Percentiles rank a stretch among this genome's conserved stretches.
Evolutionary conservation across 2,113 vertebrate species (phyloP).

Genomic region (Hydrolagus affinis): DNA sequence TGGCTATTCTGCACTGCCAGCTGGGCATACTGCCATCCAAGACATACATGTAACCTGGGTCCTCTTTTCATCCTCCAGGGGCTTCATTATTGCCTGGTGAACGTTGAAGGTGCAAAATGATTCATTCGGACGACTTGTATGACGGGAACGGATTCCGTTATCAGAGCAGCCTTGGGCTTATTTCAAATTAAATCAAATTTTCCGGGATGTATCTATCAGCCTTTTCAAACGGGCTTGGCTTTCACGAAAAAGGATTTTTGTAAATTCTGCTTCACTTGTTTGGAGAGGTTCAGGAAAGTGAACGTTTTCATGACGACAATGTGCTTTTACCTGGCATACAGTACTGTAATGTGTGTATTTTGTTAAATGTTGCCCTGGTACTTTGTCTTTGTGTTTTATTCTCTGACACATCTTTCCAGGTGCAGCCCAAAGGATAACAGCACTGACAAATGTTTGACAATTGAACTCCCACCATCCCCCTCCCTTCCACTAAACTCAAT

Average conservation of each 20-base stretch:
- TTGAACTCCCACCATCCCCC: too few relatives aligned
- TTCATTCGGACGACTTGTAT: background rate
- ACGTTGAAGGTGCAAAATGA: background rate
- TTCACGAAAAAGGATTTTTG: too few relatives aligned
- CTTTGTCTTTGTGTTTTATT: background rate
- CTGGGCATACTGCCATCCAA: constrained; percentile 21
- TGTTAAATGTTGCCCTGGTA: too few relatives aligned
- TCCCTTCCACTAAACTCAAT: background rate
- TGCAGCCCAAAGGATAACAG: background rate
- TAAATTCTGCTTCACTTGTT: too few relatives aligned
- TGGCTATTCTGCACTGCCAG: background rate
- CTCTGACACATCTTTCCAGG: background rate
- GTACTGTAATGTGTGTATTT: too few relatives aligned
- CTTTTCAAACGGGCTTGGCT: too few relatives aligned
- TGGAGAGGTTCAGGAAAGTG: too few relatives aligned
- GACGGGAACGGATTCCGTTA: background rate
- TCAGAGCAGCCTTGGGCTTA: too few relatives aligned
- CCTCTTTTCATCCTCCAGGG: background rate
- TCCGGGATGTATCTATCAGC: too few relatives aligned
- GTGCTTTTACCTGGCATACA: too few relatives aligned
- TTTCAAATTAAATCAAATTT: too few relatives aligned
- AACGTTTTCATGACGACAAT: too few relatives aligned
- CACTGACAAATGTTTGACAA: background rate
- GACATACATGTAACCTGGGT: background rate
- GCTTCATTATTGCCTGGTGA: constrained; percentile 16